Evolutionary conservation across 2,888 invertebrate genomes (phyloP).

Genomic region (Ptilodon capucinus): DNA sequence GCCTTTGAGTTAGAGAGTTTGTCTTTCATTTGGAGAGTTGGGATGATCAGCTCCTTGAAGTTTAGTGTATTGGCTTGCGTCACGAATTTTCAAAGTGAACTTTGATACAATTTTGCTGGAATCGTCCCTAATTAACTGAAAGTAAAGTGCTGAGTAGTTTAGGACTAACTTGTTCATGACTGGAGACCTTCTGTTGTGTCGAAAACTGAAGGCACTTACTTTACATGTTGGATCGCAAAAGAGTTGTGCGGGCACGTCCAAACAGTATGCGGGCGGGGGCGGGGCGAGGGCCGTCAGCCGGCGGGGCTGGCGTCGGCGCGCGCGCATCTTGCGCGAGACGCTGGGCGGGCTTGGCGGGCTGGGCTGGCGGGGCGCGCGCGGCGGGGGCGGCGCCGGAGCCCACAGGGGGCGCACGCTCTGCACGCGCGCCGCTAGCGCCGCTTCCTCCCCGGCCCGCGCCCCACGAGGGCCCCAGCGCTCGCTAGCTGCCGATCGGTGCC

Average conservation of each 20-base stretch:
- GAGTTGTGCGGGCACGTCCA: conserved; percentile 64
- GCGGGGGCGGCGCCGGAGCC: conserved; percentile 31
- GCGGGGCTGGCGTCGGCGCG: conserved; percentile 65
- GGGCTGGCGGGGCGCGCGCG: conserved; percentile 23
- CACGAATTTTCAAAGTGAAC: too few species aligned
- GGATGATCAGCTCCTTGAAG: too few species aligned
- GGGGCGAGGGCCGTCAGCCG: conserved; percentile 54
- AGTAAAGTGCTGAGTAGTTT: too few species aligned
- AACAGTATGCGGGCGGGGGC: conserved; percentile 61
- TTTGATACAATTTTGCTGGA: too few species aligned
- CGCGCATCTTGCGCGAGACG: conserved; percentile 65
- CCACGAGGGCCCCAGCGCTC: conserved; percentile 73
- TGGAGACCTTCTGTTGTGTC: too few species aligned
- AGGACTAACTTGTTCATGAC: too few species aligned
- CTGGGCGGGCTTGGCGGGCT: conserved; percentile 57
- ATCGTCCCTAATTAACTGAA: too few species aligned
- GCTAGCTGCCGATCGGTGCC: conserved; percentile 80
- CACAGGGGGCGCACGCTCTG: conserved; percentile 57
- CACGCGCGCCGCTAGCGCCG: conserved; percentile 58
- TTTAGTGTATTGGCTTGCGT: too few species aligned
- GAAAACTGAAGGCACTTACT: conserved; percentile 39
- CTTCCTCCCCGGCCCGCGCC: conserved; percentile 53
- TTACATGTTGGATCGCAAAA: conserved; percentile 72
- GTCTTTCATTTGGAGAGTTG: too few species aligned
- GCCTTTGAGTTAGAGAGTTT: too few species aligned